Conservation (phyloP, 35 echinoderm and acorn worm genomes). For the Apostichopus californicus region DNA sequence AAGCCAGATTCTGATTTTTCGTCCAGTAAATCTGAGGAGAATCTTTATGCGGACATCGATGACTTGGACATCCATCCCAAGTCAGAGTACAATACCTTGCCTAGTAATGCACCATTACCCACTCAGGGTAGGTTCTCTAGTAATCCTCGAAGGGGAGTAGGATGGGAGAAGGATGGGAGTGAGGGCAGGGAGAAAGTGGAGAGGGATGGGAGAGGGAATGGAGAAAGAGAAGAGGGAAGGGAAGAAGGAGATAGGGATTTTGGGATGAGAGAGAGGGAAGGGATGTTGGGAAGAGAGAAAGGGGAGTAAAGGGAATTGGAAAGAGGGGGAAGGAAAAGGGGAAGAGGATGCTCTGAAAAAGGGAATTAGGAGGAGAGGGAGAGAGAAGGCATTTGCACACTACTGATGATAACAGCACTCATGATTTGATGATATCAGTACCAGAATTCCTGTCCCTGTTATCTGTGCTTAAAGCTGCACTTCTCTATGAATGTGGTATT, state of each 20-base stretch:
- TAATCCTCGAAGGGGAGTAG: background rate
- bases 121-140: background rate
- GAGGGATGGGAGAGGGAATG: no score
- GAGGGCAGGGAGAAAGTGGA: no score
- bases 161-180: no score
- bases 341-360: background rate
- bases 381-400: background rate
- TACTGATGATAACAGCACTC: background rate
- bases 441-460: no score
- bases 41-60: conserved; percentile 34
- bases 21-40: conserved; percentile 5
- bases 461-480: no score
- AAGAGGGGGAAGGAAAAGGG: no score
- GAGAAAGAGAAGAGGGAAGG: background rate
- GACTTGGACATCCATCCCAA: conserved; percentile 37
- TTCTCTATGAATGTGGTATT: no score
- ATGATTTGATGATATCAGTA: no score
- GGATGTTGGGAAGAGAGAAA: background rate
- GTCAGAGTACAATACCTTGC: conserved; percentile 33
- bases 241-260: background rate
- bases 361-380: background rate
- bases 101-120: conserved; percentile 11
- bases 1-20: conserved; percentile 1
- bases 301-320: background rate
- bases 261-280: no score